Base-by-base conservation (phyloP, 1,140 invertebrate species). In the Harlomillsia oculata region DNA sequence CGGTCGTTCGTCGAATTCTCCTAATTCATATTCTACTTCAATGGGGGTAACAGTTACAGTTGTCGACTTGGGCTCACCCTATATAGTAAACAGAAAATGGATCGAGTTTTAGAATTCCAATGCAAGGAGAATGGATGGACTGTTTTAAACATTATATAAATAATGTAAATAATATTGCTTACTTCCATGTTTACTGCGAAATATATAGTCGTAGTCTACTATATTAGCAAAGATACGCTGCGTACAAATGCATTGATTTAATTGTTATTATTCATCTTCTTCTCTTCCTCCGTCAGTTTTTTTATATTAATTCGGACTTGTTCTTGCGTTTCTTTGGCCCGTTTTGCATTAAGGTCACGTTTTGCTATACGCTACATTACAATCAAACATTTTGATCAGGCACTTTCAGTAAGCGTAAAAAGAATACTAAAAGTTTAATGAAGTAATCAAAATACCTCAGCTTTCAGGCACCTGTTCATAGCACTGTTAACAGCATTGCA, bases 401-500 rank as follows among this genome's bases (percentile, higher is more conserved):
- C n/a, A 39, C n/a, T 5, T 5, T 39, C 20, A 21, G 23, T 21
- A 14, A 51, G 11, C 5, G 21, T 8, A 18, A 21, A 23, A 43
- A 29, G 4, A 26, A 53, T 41, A 16, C 14, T 37, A 4, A 39
- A 25, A 45, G 14, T 28, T 2, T 14, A 43, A 23, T 16, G 18
- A 8, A 5, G 3, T 4, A 41, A 21, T n/a, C 8, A 25, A 29
- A 26, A 29, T 29, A 60, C 58, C 29, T 60, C 58, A n/a, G 29
- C 11, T 36, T 53, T 60, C 39, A 60, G 32, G 21, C 58, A 60
- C 25, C 28, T 37, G 1, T 44, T 28, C 52, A 60, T 51, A 21
- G 40, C 58, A 44, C 6, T 25, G 44, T 60, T 43, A 5, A 43
- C 28, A 5, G 41, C 53, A 52, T 60, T 60, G 13, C 58, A 60